These are phyloP conservation scores for Agonopterix alstromeriana DNA, from an alignment of 2,888 invertebrate genomes.

Conservation along the genomic window DNA sequence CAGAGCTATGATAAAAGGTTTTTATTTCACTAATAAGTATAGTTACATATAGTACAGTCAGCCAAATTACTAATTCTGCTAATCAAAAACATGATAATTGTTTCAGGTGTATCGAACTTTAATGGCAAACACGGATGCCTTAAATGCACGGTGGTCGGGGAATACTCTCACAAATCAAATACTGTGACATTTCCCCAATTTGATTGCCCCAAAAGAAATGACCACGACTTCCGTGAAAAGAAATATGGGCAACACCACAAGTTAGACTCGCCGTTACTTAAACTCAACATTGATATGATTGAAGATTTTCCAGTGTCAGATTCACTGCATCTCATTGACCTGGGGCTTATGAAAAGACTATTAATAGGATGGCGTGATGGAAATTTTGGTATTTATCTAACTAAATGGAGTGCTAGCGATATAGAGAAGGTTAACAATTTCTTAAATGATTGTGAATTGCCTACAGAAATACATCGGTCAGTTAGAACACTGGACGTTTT, in stretches of 20 bases:
- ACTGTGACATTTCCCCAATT: slow-evolving; percentile 7
- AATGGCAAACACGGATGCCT: slow-evolving; percentile 11
- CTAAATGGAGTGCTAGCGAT: slow-evolving; percentile 12
- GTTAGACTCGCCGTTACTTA: slow-evolving; percentile 12
- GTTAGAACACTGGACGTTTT: slow-evolving; percentile 12
- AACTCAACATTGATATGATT: slow-evolving; percentile 18
- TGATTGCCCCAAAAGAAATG: slow-evolving; percentile 8
- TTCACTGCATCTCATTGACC: slow-evolving; percentile 19
- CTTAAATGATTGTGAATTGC: slow-evolving; percentile 5
- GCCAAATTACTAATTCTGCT: too few relatives aligned
- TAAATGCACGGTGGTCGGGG: slow-evolving; percentile 9
- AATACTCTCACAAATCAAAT: slow-evolving; percentile 9
- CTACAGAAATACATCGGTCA: slow-evolving; percentile 15
- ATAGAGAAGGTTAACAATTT: slow-evolving; percentile 9
- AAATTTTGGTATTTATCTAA: slow-evolving; percentile 11
- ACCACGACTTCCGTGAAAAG: slow-evolving; percentile 14
- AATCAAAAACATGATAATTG: neutral
- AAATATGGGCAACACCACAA: slow-evolving; percentile 18
- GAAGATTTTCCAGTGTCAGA: slow-evolving; percentile 19
- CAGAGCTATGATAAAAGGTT: slow-evolving; percentile 13
- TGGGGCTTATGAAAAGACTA: slow-evolving; percentile 19
- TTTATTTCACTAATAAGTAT: neutral
- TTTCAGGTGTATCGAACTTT: slow-evolving; percentile 11
- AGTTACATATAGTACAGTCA: neutral
- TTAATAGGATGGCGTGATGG: slow-evolving; percentile 17